phyloP scores from a whole-genome alignment of 2,113 vertebrate genomes.

The Andinoacara biseriatus region DNA sequence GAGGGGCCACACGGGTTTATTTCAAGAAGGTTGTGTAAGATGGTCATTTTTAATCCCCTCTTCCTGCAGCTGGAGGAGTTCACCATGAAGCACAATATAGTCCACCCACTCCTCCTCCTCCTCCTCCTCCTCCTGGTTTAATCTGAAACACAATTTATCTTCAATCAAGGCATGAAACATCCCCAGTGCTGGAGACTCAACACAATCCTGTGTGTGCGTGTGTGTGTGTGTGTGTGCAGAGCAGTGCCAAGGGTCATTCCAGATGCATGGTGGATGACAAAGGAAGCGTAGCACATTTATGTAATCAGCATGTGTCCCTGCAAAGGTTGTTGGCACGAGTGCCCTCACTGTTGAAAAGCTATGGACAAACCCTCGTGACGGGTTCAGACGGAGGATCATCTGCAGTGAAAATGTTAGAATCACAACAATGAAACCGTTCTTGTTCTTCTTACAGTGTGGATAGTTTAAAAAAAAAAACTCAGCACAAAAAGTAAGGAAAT shows the following conservation, averaged over 20 bases:
- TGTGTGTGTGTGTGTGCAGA: background rate
- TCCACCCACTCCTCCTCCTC: background rate
- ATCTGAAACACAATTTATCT: constrained; percentile 62
- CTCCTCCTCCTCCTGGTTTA: constrained; percentile 11
- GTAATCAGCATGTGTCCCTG: constrained; percentile 30
- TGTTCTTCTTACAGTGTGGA: background rate
- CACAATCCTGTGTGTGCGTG: constrained; percentile 12
- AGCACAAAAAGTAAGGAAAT: too few species aligned
- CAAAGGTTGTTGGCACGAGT: background rate
- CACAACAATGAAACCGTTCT: background rate
- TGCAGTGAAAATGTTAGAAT: background rate
- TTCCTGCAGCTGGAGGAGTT: constrained; percentile 49
- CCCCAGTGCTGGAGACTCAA: background rate
- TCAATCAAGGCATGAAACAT: constrained; percentile 41
- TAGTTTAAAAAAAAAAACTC: background rate
- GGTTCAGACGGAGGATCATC: background rate
- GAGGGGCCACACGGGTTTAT: constrained; percentile 11
- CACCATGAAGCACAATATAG: background rate
- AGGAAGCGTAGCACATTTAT: constrained; percentile 11
- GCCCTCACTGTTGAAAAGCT: background rate
- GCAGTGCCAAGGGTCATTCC: constrained; percentile 15
- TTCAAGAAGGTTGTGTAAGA: constrained; percentile 47
- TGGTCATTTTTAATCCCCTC: constrained; percentile 40
- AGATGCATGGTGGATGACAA: constrained; percentile 33
- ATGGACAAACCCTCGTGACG: background rate